Conservation (phyloP, 2,888 invertebrate species). For the Zhengitettix transpicula region DNA sequence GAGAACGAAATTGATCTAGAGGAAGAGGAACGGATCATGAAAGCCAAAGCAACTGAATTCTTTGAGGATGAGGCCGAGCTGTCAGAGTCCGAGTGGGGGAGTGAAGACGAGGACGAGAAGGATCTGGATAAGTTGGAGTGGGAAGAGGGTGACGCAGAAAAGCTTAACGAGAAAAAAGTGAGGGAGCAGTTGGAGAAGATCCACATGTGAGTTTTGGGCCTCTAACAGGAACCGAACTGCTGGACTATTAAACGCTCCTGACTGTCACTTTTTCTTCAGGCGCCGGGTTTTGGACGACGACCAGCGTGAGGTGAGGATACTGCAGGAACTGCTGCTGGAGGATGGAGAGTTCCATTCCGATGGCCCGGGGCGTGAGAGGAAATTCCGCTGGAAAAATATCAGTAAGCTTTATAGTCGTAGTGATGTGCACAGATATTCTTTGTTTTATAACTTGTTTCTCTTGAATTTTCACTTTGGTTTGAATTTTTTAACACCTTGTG, state of each 20-base stretch:
- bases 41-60: slow-evolving; percentile 43
- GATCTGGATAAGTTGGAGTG: slow-evolving; percentile 63
- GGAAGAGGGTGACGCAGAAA: slow-evolving; percentile 72
- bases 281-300: slow-evolving; percentile 77
- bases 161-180: slow-evolving; percentile 62
- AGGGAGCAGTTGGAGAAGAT: slow-evolving; percentile 65
- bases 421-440: neutral
- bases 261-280: slow-evolving; percentile 25
- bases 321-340: slow-evolving; percentile 76
- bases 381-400: slow-evolving; percentile 75
- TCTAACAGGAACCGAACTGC: too few relatives aligned
- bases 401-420: slow-evolving; percentile 29
- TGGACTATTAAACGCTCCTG: too few relatives aligned
- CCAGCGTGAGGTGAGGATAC: slow-evolving; percentile 60
- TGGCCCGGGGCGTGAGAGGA: slow-evolving; percentile 55
- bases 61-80: slow-evolving; percentile 83
- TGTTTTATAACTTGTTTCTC: neutral
- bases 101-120: slow-evolving; percentile 74
- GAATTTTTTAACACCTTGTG: neutral
- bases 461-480: neutral
- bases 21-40: slow-evolving; percentile 13
- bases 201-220: slow-evolving; percentile 66
- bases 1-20: slow-evolving; percentile 63
- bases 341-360: slow-evolving; percentile 73
- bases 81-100: slow-evolving; percentile 79